A percentile compares a stretch with the other conserved stretches of the same genome.
Evolutionary conservation across 2,113 vertebrate genomes (phyloP).

Genomic region (Brevimyrus niger): DNA sequence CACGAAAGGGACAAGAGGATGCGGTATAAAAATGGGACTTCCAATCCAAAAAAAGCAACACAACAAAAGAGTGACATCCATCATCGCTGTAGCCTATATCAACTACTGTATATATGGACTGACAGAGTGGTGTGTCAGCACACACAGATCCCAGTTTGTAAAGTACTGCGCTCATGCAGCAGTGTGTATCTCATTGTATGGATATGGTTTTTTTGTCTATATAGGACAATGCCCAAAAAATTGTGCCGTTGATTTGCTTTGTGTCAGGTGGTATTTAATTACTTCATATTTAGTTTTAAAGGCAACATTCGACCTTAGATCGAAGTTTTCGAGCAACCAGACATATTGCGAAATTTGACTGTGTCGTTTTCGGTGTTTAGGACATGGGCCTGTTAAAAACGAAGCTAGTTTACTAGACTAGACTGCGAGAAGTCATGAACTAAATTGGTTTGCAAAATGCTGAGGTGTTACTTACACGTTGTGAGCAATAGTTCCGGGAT

Average conservation of each 20-base stretch:
- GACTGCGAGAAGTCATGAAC: background rate
- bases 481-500: background rate
- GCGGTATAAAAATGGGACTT: background rate
- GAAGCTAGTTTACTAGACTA: background rate
- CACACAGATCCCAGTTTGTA: background rate
- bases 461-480: background rate
- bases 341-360: background rate
- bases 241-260: background rate
- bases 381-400: background rate
- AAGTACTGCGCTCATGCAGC: background rate
- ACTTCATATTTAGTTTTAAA: background rate
- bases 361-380: background rate
- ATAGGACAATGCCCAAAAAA: background rate
- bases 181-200: background rate
- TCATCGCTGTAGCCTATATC: background rate
- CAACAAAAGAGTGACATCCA: background rate
- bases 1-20: background rate
- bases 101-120: background rate
- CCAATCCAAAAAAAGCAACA: background rate
- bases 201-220: background rate
- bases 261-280: background rate
- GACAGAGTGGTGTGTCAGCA: background rate
- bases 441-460: background rate
- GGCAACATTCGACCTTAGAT: background rate
- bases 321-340: background rate